Percentiles rank a stretch among this genome's conserved stretches.
Evolutionary conservation across 2,113 vertebrate species (phyloP).

Genomic region (Tautogolabrus adspersus): DNA sequence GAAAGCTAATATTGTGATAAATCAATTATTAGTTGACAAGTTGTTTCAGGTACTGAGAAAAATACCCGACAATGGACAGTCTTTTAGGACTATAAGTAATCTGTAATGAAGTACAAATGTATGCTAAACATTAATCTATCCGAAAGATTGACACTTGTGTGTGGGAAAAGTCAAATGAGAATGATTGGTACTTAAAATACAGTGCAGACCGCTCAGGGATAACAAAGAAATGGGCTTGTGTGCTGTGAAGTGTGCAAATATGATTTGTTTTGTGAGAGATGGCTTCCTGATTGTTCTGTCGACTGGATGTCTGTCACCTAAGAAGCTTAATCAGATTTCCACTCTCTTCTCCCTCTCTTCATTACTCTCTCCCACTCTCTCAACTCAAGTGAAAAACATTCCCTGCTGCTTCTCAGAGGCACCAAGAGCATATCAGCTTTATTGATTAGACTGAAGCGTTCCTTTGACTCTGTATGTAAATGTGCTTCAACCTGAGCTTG

Average conservation of each 20-base stretch:
- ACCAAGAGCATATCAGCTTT: slow-evolving; percentile 19
- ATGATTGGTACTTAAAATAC: neutral
- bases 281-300: slow-evolving; percentile 30
- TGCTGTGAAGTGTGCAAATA: slow-evolving; percentile 16
- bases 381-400: slow-evolving; percentile 55
- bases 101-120: neutral
- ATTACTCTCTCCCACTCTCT: slow-evolving; percentile 33
- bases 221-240: neutral
- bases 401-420: slow-evolving; percentile 25
- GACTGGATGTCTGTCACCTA: slow-evolving; percentile 40
- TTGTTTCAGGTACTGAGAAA: no score
- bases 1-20: no score
- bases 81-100: neutral
- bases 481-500: neutral
- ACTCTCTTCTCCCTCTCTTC: slow-evolving; percentile 37
- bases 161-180: neutral
- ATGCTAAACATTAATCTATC: neutral
- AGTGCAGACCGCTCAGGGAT: neutral
- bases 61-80: neutral
- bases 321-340: slow-evolving; percentile 53
- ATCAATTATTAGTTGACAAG: no score
- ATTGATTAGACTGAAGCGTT: slow-evolving; percentile 37
- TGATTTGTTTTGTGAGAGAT: slow-evolving; percentile 33
- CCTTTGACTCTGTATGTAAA: slow-evolving; percentile 50
- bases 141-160: neutral